Evolutionary conservation across 2,888 invertebrate species (phyloP).

Genomic region (Cerceris ruficornis): DNA sequence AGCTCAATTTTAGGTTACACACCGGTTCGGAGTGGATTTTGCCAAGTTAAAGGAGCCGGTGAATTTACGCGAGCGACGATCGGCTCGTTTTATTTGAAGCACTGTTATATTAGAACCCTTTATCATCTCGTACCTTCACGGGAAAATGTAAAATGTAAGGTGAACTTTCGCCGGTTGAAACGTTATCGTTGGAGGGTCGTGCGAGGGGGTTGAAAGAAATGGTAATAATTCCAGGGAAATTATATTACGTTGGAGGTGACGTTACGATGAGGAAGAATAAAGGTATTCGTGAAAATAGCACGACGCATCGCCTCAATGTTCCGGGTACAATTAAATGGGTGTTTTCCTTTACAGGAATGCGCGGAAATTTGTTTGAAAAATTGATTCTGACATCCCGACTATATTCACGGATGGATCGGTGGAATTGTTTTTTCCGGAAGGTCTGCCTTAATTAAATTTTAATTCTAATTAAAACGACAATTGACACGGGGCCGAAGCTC

Average conservation of each 20-base stretch:
- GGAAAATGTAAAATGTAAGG: neutral
- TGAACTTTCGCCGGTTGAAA: neutral
- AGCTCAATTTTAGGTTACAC: slow-evolving; percentile 6
- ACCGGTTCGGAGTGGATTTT: neutral
- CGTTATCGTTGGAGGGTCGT: neutral
- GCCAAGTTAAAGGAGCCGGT: neutral
- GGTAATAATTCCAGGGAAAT: too few relatives aligned
- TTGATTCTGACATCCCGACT: slow-evolving; percentile 15
- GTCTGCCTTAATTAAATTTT: slow-evolving; percentile 33
- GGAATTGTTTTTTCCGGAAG: slow-evolving; percentile 18
- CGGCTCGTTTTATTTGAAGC: slow-evolving; percentile 1
- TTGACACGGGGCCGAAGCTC: neutral
- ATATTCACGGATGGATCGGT: slow-evolving; percentile 7
- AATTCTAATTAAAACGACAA: slow-evolving; percentile 32
- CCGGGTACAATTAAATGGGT: neutral
- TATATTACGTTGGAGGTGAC: too few relatives aligned
- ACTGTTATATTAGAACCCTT: neutral
- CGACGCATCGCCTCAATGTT: neutral
- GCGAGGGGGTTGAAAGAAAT: too few relatives aligned
- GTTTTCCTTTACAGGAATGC: neutral
- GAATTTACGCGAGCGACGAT: neutral
- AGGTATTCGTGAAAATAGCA: neutral
- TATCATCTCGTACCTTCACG: neutral
- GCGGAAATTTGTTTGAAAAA: slow-evolving; percentile 28
- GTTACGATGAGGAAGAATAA: neutral